Percentiles rank a stretch among this genome's conserved stretches.
These are phyloP conservation scores for Cephus rjabovi DNA, from an alignment of 2,888 invertebrate genomes.

Conservation along the genomic window DNA sequence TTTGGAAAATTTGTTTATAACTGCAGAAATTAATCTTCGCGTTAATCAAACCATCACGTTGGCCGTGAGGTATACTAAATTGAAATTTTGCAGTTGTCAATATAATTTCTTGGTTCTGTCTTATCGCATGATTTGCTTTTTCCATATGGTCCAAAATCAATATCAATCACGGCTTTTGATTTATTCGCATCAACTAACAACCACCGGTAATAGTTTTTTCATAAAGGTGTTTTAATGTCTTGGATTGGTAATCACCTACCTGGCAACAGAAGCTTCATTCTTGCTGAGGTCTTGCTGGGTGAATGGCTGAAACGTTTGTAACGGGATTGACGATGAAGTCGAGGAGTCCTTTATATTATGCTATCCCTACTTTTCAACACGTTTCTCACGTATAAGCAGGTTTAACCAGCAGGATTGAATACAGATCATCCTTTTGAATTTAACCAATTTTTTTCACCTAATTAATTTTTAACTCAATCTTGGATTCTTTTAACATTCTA, in stretches of 20 bases:
- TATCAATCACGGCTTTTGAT: not conserved
- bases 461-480: not conserved
- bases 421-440: not conserved
- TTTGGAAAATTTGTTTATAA: not conserved
- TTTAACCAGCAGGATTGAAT: not conserved
- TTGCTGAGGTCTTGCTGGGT: constrained; percentile 12
- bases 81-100: not conserved
- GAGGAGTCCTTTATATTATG: constrained; percentile 25
- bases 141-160: not conserved
- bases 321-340: constrained; percentile 13
- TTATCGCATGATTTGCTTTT: not conserved
- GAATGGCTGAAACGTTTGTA: constrained; percentile 15
- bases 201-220: not conserved
- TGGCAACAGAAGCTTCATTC: constrained; percentile 36
- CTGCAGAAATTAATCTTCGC: not conserved
- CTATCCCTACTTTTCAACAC: constrained; percentile 15
- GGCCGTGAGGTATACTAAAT: not conserved
- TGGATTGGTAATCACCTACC: constrained; percentile 25
- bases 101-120: not conserved
- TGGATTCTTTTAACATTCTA: not conserved
- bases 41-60: not conserved
- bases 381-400: not conserved
- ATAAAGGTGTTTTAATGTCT: not conserved
- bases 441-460: not conserved
- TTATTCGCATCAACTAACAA: not conserved